A percentile compares a stretch with the other conserved stretches of the same genome.
phyloP scores from a whole-genome alignment of 2,797 vertebrate genomes.

The Podarcis siculus region DNA sequence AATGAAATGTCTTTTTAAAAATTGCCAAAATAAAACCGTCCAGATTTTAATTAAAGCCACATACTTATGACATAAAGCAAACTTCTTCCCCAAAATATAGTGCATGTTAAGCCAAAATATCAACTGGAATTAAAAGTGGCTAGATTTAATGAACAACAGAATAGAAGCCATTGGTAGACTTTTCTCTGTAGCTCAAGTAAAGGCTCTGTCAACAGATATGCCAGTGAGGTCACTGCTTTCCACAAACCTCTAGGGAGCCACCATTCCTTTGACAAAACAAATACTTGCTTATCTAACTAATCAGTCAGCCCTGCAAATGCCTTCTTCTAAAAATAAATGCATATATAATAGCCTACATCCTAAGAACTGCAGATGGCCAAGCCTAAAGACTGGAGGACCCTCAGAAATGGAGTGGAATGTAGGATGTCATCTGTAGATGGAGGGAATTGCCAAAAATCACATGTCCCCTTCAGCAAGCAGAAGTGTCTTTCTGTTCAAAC shows the following conservation, averaged over 20 bases:
- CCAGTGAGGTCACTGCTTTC: neutral
- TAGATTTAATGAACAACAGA: constrained; percentile 5
- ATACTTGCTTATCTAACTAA: neutral
- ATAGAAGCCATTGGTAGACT: neutral
- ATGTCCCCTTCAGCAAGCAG: neutral
- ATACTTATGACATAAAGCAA: constrained; percentile 12
- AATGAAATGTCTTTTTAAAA: constrained; percentile 11
- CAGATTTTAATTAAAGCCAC: constrained; percentile 16
- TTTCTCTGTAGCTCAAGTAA: neutral
- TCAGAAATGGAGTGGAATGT: neutral
- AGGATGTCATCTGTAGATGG: neutral
- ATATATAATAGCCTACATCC: neutral
- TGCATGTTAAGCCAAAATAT: constrained; percentile 12
- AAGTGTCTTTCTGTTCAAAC: neutral
- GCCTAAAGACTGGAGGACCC: neutral
- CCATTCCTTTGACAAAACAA: neutral
- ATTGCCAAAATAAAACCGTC: constrained; percentile 22
- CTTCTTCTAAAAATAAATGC: neutral
- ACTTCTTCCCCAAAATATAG: neutral
- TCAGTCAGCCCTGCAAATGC: neutral
- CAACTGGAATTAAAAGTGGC: neutral
- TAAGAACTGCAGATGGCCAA: neutral
- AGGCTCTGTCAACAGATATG: neutral
- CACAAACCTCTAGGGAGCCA: neutral
- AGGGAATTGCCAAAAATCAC: neutral